Base-by-base conservation (phyloP, 2,888 invertebrate genomes). In the Eilema griseolum region DNA sequence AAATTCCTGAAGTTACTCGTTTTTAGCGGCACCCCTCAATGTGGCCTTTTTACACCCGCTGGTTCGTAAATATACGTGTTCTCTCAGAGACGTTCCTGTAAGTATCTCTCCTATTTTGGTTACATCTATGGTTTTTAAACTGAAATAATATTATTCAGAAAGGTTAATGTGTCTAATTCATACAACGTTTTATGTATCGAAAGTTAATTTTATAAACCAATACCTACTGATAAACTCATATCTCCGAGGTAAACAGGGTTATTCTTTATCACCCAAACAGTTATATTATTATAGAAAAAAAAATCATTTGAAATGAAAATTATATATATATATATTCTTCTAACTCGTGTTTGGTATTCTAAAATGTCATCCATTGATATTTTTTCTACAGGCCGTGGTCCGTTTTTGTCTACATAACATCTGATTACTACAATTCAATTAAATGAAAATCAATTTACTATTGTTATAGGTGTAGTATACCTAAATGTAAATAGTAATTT, bases 211-310 rank as follows among this genome's bases (percentile, higher is more conserved):
- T 69, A 72, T 82, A 61, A 56, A 74, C 79, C 79, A 71, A 74
- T 52, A 52, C n/a, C 52, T 46, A 20, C 72, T 73, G 72, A 74
- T 76, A 69, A 80, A 82, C 84, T 85, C 90, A 91, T 92, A 92
- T 92, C 91, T 87, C 83, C 84, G 83, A 90, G 90, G 91, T 81
- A 86, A 88, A 90, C 92, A 93, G 92, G 93, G 93, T 93, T 89
- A 74, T 62, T 70, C 69, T 72, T 52, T 67, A 71, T 65, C 61
- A 28, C n/a, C 68, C 62, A 31, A 37, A 59, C 63, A n/a, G n/a
- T n/a, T n/a, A n/a, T 46, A 28, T 46, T 26, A n/a, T 7, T 37
- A 11, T 41, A 63, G 24, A 26, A 28, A 46, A 46, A n/a, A 20
- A 52, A 56, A 56, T 26, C 23, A 41, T 41, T 41, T 41, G 4